Evolutionary conservation across 2,888 invertebrate genomes (phyloP).

Genomic region (Encarsia formosa): DNA sequence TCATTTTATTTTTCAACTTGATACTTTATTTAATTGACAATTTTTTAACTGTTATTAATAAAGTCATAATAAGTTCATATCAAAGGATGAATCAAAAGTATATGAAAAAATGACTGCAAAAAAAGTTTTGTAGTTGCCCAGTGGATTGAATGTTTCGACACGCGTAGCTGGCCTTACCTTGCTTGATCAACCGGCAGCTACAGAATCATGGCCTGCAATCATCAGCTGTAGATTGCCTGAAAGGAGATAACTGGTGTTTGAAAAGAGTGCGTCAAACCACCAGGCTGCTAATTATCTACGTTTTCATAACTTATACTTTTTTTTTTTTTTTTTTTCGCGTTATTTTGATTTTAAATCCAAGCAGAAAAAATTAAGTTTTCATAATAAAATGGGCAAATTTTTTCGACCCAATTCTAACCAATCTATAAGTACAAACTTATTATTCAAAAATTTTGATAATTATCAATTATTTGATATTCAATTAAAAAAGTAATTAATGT

Average conservation of each 20-base stretch:
- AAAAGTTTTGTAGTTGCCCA: slow-evolving; percentile 22
- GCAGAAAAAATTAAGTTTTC: slow-evolving; percentile 25
- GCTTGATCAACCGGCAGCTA: slow-evolving; percentile 41
- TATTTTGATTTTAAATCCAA: slow-evolving; percentile 1
- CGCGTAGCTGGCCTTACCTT: slow-evolving; percentile 42
- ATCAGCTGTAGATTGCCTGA: slow-evolving; percentile 59
- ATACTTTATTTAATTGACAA: no score
- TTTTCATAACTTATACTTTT: slow-evolving; percentile 15
- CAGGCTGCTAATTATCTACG: slow-evolving; percentile 55
- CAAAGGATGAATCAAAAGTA: slow-evolving; percentile 6
- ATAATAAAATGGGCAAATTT: slow-evolving; percentile 2
- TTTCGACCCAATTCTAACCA: slow-evolving; percentile 3
- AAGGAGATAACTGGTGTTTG: slow-evolving; percentile 92
- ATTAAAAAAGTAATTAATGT: no score
- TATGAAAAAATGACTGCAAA: slow-evolving; percentile 4
- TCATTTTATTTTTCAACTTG: no score
- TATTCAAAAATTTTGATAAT: no score
- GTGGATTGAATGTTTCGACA: slow-evolving; percentile 29
- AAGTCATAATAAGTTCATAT: not conserved
- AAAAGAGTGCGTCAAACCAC: slow-evolving; percentile 61
- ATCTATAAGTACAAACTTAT: no score
- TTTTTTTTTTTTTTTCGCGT: slow-evolving; percentile 30
- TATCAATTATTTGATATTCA: no score
- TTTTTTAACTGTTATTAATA: no score
- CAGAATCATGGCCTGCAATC: slow-evolving; percentile 47